phyloP scores from a whole-genome alignment of 2,888 invertebrate genomes.

The Byasa hedistus region DNA sequence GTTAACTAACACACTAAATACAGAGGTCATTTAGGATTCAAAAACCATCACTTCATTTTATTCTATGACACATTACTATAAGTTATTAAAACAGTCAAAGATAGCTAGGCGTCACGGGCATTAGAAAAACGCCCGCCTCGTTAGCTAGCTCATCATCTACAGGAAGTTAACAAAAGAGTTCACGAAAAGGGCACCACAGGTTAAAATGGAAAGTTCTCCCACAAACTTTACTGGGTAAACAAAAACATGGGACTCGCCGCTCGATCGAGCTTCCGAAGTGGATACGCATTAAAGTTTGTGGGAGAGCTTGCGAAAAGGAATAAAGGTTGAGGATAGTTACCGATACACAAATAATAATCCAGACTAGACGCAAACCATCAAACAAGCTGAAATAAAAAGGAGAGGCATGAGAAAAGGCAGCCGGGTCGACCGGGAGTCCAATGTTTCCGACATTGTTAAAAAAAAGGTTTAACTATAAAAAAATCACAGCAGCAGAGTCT shows the following conservation, averaged over 20 bases:
- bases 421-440: conserved; percentile 64
- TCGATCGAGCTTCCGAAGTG: conserved; percentile 50
- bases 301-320: conserved; percentile 49
- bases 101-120: too few species aligned
- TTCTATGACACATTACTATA: too few species aligned
- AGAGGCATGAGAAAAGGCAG: conserved; percentile 37
- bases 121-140: too few species aligned
- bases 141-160: neutral
- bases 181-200: neutral
- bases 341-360: conserved; percentile 67
- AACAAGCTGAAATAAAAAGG: conserved; percentile 75
- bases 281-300: conserved; percentile 58
- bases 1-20: too few species aligned
- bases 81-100: too few species aligned
- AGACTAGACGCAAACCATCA: conserved; percentile 80
- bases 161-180: neutral
- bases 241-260: conserved; percentile 64
- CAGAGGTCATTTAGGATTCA: too few species aligned
- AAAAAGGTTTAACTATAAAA: neutral
- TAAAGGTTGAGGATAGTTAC: conserved; percentile 63
- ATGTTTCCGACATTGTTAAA: conserved; percentile 55
- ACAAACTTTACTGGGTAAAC: conserved; percentile 56
- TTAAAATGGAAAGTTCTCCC: conserved; percentile 50
- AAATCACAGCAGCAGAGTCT: neutral
- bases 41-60: too few species aligned